Conservation (phyloP, 1,140 invertebrate species). For the Melipona quadrifasciata region DNA sequence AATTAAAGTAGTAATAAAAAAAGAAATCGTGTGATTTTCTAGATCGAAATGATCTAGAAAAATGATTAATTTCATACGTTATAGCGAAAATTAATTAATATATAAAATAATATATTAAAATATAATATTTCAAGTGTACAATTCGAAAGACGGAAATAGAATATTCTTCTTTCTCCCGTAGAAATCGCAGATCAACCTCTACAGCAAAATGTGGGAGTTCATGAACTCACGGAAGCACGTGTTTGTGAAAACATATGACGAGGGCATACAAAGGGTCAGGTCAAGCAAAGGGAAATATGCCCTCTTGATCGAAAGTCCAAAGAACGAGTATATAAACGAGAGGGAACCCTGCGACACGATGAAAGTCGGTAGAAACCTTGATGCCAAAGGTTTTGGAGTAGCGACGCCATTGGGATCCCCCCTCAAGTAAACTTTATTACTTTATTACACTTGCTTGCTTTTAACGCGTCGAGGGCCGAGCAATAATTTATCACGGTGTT, state of each 20-base stretch:
- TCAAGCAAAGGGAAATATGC: conserved; percentile 95
- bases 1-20: too few relatives aligned
- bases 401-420: conserved; percentile 95
- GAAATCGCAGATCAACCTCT: conserved; percentile 94
- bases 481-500: too few relatives aligned
- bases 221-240: conserved; percentile 93
- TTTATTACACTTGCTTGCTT: background rate
- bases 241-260: conserved; percentile 91
- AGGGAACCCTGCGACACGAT: conserved; percentile 97
- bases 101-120: background rate
- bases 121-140: background rate
- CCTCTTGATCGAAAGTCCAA: conserved; percentile 96
- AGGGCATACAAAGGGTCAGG: conserved; percentile 91
- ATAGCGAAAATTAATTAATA: background rate
- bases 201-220: conserved; percentile 97
- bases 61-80: background rate
- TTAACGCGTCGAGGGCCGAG: too few relatives aligned
- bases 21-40: too few relatives aligned
- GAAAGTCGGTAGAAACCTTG: conserved; percentile 95
- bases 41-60: too few relatives aligned
- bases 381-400: conserved; percentile 96
- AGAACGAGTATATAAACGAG: conserved; percentile 97
- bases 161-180: conserved; percentile 73
- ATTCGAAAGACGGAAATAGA: background rate
- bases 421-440: conserved; percentile 86